Base-by-base conservation (phyloP, 2,113 vertebrate species). In the Lathamus discolor region DNA sequence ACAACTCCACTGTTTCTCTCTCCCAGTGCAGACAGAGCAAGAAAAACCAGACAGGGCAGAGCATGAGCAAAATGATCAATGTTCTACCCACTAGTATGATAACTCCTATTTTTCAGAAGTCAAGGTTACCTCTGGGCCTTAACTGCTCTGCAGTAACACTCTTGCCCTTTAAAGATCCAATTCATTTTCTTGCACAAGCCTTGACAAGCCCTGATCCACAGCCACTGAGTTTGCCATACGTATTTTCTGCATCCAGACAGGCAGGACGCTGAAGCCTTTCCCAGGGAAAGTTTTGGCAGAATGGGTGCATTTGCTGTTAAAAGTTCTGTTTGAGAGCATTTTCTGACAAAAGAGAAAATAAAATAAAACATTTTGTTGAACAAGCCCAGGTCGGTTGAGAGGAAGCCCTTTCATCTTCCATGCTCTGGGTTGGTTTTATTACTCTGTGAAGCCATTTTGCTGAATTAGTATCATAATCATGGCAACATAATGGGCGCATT, bases 391-490 rank as follows among this genome's bases (percentile, higher is more conserved):
- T 85, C 5, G 1, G 9, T 54, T 84, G 73, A 76, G 51, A 89
- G 69, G 74, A 86, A 93, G 23, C 41, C 70, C 88, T 95, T 97
- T 97, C 95, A 96, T 97, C 88, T 96, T 84, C 92, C 62, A 79
- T 89, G 28, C 83, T 82, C 86, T 63, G 88, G 52, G 69, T 7
- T 89, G 86, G 69, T 96, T 95, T 95, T 95, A 94, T 86, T 83
- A 54, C 11, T 1, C 55, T 73, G 83, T 0, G 3, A 84, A 90
- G 86, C 69, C 95, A 93, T 96, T 96, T 91, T 79, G 90, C 88
- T 89, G 81, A 96, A 96, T 96, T 95, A 95, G 93, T 43, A 87
- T 95, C 23, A 1, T 87, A 96, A 96, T 96, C 80, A 87, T 27
- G 70, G 86, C 87, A 52, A 10, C 83, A 49, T 77, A 94, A 95